These are phyloP conservation scores for Scalopus aquaticus DNA, from an alignment of 2,113 vertebrate species.

Conservation along the genomic window DNA sequence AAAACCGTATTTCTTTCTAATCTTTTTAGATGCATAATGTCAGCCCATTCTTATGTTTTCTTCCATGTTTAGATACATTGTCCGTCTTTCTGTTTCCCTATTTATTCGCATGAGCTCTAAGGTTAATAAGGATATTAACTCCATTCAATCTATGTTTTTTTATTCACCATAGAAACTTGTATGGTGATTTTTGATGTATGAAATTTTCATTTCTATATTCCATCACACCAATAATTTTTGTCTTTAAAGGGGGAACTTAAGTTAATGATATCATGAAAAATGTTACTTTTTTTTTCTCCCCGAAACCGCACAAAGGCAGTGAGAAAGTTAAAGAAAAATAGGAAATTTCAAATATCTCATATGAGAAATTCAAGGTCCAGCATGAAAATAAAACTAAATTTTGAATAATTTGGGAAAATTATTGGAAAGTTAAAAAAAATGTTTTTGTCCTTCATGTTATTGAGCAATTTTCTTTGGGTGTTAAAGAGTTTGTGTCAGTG, in stretches of 20 bases:
- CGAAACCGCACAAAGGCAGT: not conserved
- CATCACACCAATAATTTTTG: not conserved
- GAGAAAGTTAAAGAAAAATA: not conserved
- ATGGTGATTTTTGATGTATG: not conserved
- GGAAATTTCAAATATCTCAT: not conserved
- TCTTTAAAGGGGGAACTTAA: not conserved
- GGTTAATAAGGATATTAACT: not conserved
- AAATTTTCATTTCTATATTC: not conserved
- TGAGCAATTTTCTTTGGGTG: not conserved
- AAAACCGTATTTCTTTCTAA: not conserved
- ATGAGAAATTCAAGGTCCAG: not conserved
- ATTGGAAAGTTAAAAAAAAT: not conserved
- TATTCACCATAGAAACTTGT: not conserved
- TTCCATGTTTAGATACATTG: not conserved
- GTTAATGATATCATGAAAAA: constrained; percentile 1
- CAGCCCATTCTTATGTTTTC: not conserved
- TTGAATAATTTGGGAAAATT: not conserved
- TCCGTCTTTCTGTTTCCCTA: not conserved
- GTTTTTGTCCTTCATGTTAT: not conserved
- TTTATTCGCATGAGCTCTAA: not conserved
- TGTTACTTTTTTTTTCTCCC: not conserved
- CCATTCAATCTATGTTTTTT: not conserved
- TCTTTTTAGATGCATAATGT: not conserved
- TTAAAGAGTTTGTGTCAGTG: not conserved
- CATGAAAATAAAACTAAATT: not conserved